These are phyloP conservation scores for Digitonthophagus gazella DNA, from an alignment of 2,888 invertebrate species.

Conservation along the genomic window DNA sequence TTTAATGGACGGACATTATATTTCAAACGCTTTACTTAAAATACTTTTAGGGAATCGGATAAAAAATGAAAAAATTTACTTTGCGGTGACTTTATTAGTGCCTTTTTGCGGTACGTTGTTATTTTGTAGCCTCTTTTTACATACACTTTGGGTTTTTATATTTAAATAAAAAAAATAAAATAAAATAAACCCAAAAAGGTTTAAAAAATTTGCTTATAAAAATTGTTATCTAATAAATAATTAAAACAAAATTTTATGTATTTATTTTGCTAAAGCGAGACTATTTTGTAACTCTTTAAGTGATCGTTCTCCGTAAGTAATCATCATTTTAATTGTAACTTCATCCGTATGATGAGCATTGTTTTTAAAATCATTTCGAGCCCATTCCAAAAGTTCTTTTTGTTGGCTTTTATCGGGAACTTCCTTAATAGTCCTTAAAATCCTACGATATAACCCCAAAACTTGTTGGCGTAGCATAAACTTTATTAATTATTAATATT, in stretches of 20 bases:
- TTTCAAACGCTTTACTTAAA: conserved; percentile 55
- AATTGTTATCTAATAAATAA: conserved; percentile 24
- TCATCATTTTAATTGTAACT: conserved; percentile 66
- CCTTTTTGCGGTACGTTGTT: conserved; percentile 72
- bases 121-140: conserved; percentile 52
- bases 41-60: conserved; percentile 34
- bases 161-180: conserved; percentile 18
- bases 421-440: conserved; percentile 65
- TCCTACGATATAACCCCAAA: conserved; percentile 69
- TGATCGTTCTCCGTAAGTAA: conserved; percentile 69
- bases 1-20: conserved; percentile 90
- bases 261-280: conserved; percentile 60
- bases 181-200: neutral
- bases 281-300: conserved; percentile 66
- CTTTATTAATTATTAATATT: conserved; percentile 48
- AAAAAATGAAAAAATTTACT: conserved; percentile 45
- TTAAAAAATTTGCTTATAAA: conserved; percentile 10
- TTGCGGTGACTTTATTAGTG: conserved; percentile 65
- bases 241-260: no score
- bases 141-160: conserved; percentile 38
- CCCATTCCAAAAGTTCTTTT: conserved; percentile 70
- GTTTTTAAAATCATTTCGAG: conserved; percentile 68
- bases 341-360: conserved; percentile 73
- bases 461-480: conserved; percentile 80
- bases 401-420: conserved; percentile 65